Conservation (phyloP, 2,797 vertebrate genomes). For the Micrastur ruficollis region DNA sequence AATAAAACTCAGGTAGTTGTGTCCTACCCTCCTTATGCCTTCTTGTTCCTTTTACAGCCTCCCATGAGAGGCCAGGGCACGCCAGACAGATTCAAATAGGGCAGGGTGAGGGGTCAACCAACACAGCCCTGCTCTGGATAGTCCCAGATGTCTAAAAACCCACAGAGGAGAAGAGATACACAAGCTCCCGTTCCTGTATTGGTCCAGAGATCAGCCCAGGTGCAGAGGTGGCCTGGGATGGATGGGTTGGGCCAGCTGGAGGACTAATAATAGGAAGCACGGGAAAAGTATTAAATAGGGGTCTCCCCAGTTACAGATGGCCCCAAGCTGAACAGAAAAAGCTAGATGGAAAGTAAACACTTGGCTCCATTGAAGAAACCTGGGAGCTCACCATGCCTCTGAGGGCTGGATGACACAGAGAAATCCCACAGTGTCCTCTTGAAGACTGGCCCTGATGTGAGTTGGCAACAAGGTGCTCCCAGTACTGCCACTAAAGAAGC, state of each 20-base stretch:
- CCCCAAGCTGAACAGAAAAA: not conserved
- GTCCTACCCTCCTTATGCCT: not conserved
- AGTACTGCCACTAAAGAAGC: not conserved
- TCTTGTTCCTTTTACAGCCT: not conserved
- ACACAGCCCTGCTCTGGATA: not conserved
- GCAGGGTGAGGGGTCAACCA: not conserved
- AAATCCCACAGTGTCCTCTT: not conserved
- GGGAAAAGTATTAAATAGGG: not conserved
- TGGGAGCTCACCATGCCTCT: not conserved
- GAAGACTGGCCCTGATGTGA: not conserved
- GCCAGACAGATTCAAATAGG: not conserved
- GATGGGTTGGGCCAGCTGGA: not conserved
- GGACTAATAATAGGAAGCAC: not conserved
- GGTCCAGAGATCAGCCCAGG: not conserved
- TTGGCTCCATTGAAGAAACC: not conserved
- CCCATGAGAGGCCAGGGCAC: not conserved
- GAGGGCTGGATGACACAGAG: not conserved
- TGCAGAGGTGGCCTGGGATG: not conserved
- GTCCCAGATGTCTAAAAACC: not conserved
- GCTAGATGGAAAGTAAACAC: not conserved
- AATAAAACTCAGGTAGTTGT: slow-evolving; percentile 9
- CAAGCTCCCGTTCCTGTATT: not conserved
- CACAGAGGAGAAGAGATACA: not conserved
- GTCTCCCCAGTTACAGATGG: not conserved
- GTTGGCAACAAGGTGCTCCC: not conserved